A percentile compares a stretch with the other conserved stretches of the same genome.
Evolutionary conservation across 2,797 vertebrate genomes (phyloP).

Genomic region (Leptoclinus maculatus): DNA sequence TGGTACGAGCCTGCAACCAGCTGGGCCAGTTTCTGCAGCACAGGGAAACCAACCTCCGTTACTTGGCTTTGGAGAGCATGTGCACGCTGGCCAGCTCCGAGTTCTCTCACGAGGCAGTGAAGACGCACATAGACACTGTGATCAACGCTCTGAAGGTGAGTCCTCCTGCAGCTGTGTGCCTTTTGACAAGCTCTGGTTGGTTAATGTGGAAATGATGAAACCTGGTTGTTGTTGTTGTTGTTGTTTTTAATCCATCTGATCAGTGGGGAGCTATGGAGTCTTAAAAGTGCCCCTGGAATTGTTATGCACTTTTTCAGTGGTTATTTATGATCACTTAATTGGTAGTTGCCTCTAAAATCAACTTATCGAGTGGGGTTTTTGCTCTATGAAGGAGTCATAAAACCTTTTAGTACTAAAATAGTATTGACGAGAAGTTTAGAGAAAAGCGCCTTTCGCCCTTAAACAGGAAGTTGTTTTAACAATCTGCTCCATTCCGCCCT

Average conservation of each 20-base stretch:
- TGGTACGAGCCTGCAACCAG: slow-evolving; percentile 93
- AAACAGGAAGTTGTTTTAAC: too few relatives aligned
- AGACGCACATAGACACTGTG: slow-evolving; percentile 92
- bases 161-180: not conserved
- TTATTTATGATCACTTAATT: not conserved
- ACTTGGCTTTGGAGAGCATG: slow-evolving; percentile 93
- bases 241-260: not conserved
- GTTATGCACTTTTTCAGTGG: not conserved
- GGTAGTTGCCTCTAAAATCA: too few relatives aligned
- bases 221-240: too few relatives aligned
- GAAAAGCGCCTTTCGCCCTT: too few relatives aligned
- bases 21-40: slow-evolving; percentile 94
- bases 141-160: slow-evolving; percentile 91
- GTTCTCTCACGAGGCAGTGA: slow-evolving; percentile 93
- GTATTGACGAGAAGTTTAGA: too few relatives aligned
- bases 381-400: too few relatives aligned
- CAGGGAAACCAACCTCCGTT: slow-evolving; percentile 92
- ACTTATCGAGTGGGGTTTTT: too few relatives aligned
- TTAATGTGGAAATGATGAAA: not conserved
- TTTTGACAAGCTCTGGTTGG: not conserved
- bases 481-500: too few relatives aligned
- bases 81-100: slow-evolving; percentile 93
- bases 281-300: not conserved
- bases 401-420: too few relatives aligned
- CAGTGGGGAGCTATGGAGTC: too few relatives aligned